Evolutionary conservation across 1,140 invertebrate genomes (phyloP).

Genomic region (Rhagoletis pomonella): DNA sequence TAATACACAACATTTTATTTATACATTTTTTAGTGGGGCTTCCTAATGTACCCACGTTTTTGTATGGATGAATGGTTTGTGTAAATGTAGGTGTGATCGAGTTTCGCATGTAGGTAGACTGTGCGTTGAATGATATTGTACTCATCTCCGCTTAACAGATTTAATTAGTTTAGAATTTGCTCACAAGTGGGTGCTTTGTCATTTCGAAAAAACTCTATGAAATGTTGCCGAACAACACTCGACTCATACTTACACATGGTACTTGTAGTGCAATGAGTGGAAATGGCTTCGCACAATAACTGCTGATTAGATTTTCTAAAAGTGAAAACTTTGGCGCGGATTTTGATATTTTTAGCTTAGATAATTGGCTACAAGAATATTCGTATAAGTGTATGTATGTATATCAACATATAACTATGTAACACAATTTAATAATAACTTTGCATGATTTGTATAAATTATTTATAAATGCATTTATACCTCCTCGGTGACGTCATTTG

Average conservation of each 20-base stretch:
- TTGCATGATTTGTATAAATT: no score
- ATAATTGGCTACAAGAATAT: background rate
- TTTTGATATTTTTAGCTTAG: background rate
- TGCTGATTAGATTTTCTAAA: background rate
- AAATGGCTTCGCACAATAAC: background rate
- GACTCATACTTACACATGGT: background rate
- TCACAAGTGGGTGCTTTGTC: background rate
- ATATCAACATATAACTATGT: background rate
- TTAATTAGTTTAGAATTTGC: constrained; percentile 48
- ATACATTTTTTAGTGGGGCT: no score
- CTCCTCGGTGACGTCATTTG: no score
- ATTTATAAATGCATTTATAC: background rate
- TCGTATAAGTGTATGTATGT: background rate
- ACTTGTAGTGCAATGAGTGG: constrained; percentile 11
- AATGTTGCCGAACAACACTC: background rate
- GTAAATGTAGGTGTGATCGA: background rate
- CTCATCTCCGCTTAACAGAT: constrained; percentile 9
- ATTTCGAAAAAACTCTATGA: constrained; percentile 9
- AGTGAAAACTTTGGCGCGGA: background rate
- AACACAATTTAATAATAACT: no score
- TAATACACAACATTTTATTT: no score
- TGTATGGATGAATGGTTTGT: background rate
- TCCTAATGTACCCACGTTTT: no score
- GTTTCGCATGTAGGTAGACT: background rate
- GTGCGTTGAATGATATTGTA: background rate